Percentiles rank a stretch among this genome's conserved stretches.
Conservation (phyloP, 2,113 vertebrate species). For the Dipodomys spectabilis region DNA sequence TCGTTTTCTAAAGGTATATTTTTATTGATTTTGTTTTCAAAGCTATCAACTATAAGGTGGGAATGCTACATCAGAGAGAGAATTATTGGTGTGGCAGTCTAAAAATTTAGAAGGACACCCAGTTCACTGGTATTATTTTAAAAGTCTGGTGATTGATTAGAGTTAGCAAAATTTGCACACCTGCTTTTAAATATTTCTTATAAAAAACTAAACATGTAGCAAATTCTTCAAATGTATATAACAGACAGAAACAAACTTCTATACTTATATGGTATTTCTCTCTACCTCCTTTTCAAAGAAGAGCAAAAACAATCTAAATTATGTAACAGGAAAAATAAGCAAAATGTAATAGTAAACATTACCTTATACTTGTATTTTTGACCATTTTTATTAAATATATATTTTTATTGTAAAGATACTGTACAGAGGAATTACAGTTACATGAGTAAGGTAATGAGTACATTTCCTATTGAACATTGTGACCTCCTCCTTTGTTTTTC, state of each 20-base stretch:
- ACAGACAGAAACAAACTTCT: background rate
- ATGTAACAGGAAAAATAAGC: background rate
- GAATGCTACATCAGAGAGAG: background rate
- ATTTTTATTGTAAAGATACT: background rate
- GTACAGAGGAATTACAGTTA: no score
- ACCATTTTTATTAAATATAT: no score
- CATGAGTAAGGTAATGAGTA: no score
- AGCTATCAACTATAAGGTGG: background rate
- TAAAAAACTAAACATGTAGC: background rate
- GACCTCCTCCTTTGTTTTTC: no score
- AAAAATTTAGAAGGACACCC: background rate
- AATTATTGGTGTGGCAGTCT: background rate
- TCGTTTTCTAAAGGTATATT: background rate
- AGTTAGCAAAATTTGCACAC: background rate
- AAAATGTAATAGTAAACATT: background rate
- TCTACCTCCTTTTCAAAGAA: background rate
- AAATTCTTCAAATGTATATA: background rate
- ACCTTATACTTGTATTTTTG: background rate
- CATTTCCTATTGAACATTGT: no score
- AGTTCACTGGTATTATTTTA: background rate
- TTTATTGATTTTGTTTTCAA: background rate
- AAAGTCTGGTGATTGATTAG: background rate
- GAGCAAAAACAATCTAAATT: background rate
- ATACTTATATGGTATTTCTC: background rate
- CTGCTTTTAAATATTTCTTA: background rate